phyloP scores from a whole-genome alignment of 2,888 invertebrate genomes.

The Volucella bombylans region DNA sequence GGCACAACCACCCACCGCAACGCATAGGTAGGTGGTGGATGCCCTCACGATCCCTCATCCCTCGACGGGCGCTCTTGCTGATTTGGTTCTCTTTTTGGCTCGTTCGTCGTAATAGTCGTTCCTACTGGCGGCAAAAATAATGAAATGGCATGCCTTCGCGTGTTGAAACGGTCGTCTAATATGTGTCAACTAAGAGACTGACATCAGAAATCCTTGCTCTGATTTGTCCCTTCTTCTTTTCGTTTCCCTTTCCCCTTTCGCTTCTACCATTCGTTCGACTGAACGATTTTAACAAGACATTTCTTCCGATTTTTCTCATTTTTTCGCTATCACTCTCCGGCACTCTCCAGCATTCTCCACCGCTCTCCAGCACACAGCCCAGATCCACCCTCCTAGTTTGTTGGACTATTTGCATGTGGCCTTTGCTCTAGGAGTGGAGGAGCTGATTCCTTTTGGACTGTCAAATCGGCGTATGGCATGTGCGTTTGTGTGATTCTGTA shows the following conservation, averaged over 20 bases:
- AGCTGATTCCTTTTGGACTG: conserved; percentile 13
- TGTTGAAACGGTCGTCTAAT: conserved; percentile 72
- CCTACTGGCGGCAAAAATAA: conserved; percentile 52
- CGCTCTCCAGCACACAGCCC: neutral
- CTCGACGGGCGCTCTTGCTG: neutral
- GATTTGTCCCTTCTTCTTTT: conserved; percentile 37
- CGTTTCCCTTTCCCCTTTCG: conserved; percentile 17
- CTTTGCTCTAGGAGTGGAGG: conserved; percentile 35
- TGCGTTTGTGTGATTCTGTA: conserved; percentile 11
- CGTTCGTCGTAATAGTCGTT: conserved; percentile 6
- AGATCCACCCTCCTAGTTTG: neutral
- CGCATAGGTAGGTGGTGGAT: neutral
- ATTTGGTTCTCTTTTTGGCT: conserved; percentile 13
- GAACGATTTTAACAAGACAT: conserved; percentile 67
- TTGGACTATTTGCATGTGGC: conserved; percentile 46
- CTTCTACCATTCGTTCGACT: conserved; percentile 21
- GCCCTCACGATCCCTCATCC: neutral
- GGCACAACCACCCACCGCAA: neutral
- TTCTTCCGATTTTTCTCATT: conserved; percentile 36
- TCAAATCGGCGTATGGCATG: neutral
- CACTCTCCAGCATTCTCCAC: conserved; percentile 16
- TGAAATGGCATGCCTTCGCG: conserved; percentile 63
- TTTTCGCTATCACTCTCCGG: conserved; percentile 11
- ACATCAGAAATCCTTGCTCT: conserved; percentile 73
- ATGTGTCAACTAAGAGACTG: conserved; percentile 72